These are phyloP conservation scores for Erythrolamprus reginae DNA, from an alignment of 2,113 vertebrate species.

Conservation along the genomic window DNA sequence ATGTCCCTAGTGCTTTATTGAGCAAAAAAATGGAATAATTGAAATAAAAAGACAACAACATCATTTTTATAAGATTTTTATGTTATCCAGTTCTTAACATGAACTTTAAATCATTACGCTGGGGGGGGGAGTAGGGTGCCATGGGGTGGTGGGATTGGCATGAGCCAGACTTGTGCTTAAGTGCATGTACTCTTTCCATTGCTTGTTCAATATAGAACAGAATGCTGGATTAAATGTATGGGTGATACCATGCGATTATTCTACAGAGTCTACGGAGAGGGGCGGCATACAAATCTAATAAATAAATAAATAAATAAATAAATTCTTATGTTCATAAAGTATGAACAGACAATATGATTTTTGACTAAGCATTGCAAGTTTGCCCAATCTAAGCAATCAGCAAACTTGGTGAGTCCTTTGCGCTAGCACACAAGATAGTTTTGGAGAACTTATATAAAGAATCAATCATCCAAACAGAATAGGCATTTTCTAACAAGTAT, in stretches of 20 bases:
- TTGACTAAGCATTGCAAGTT: neutral
- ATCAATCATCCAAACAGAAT: neutral
- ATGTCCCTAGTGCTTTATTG: neutral
- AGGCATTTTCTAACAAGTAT: neutral
- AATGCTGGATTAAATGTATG: neutral
- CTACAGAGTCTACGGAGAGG: no score
- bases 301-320: no score
- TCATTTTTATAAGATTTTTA: neutral
- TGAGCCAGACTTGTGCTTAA: neutral
- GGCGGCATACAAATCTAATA: no score
- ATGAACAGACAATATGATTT: neutral
- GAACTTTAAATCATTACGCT: neutral
- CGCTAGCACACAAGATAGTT: slow-evolving; percentile 1
- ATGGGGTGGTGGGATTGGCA: neutral
- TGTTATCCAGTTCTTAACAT: neutral
- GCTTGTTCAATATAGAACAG: neutral
- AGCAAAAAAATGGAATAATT: neutral
- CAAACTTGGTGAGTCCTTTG: neutral
- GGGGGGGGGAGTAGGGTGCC: neutral
- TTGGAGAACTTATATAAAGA: neutral
- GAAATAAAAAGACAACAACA: neutral
- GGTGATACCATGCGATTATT: neutral
- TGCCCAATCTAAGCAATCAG: neutral
- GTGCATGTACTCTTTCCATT: neutral
- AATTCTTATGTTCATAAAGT: neutral